Evolutionary conservation across 2,888 invertebrate species (phyloP).

Genomic region (Cephus nigrinus): DNA sequence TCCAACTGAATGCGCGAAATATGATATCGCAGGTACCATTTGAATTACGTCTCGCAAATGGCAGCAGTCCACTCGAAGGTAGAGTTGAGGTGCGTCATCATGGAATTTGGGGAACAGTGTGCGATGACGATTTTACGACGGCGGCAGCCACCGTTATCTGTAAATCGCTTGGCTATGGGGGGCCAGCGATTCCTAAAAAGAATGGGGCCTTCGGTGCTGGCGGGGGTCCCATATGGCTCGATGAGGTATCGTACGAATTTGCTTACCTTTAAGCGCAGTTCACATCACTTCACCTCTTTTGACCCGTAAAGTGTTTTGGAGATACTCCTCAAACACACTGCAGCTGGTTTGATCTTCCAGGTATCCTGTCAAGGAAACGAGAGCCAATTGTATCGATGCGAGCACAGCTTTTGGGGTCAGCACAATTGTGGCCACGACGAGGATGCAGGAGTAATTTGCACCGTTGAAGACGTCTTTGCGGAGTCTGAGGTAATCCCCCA

Average conservation of each 20-base stretch:
- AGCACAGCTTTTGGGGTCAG: conserved; percentile 76
- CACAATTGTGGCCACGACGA: conserved; percentile 80
- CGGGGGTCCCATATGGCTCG: conserved; percentile 77
- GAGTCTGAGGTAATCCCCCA: conserved; percentile 48
- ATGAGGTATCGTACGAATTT: conserved; percentile 67
- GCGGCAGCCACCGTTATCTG: conserved; percentile 76
- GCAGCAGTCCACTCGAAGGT: conserved; percentile 71
- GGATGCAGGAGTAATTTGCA: conserved; percentile 74
- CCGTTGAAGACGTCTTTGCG: conserved; percentile 42
- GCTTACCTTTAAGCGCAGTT: conserved; percentile 29
- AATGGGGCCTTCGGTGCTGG: conserved; percentile 71
- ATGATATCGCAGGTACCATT: conserved; percentile 65
- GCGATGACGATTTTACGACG: conserved; percentile 80
- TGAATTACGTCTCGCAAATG: conserved; percentile 73
- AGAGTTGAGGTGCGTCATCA: conserved; percentile 77
- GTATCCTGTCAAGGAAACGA: conserved; percentile 76
- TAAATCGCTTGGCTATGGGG: conserved; percentile 70
- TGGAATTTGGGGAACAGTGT: conserved; percentile 82
- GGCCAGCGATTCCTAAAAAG: conserved; percentile 68
- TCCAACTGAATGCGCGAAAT: not conserved
- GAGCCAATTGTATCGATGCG: conserved; percentile 72
- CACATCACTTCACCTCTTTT: not conserved
- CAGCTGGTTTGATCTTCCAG: conserved; percentile 36
- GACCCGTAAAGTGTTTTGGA: not conserved
- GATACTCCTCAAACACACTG: not conserved